Conservation (phyloP, 2,797 vertebrate species). For the Loris lydekkerianus region DNA sequence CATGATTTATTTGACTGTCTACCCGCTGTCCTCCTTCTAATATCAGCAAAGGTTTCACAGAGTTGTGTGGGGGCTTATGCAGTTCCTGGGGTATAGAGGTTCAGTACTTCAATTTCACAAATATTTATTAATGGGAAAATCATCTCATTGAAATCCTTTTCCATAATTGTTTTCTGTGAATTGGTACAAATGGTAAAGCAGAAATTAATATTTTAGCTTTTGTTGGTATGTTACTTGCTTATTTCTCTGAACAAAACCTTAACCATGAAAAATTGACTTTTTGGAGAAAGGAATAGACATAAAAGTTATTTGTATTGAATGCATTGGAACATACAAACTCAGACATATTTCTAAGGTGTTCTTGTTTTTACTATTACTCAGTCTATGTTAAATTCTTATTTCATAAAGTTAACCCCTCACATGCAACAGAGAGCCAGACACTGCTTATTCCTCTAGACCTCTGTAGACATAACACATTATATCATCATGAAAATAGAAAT, state of each 20-base stretch:
- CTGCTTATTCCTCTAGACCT: neutral
- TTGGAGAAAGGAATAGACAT: neutral
- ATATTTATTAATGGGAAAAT: constrained; percentile 34
- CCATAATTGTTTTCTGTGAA: constrained; percentile 51
- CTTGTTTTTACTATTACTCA: constrained; percentile 2
- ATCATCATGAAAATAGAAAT: constrained; percentile 5
- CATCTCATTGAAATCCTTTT: neutral
- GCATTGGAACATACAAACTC: neutral
- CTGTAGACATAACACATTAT: neutral
- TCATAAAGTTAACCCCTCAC: neutral
- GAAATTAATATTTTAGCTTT: constrained; percentile 54
- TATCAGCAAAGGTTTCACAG: neutral
- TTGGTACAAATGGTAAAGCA: neutral
- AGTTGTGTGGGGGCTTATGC: neutral
- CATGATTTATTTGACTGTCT: neutral
- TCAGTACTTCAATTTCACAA: constrained; percentile 1
- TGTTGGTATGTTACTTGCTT: constrained; percentile 19
- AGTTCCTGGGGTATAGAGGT: neutral
- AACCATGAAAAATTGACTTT: constrained; percentile 4
- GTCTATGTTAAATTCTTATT: neutral
- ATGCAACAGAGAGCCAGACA: neutral
- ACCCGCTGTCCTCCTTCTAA: neutral
- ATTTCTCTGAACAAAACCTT: constrained; percentile 24
- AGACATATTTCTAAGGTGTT: neutral
- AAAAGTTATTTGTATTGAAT: neutral